Evolutionary conservation across 2,888 invertebrate genomes (phyloP).

Genomic region (Epicampocera succincta): DNA sequence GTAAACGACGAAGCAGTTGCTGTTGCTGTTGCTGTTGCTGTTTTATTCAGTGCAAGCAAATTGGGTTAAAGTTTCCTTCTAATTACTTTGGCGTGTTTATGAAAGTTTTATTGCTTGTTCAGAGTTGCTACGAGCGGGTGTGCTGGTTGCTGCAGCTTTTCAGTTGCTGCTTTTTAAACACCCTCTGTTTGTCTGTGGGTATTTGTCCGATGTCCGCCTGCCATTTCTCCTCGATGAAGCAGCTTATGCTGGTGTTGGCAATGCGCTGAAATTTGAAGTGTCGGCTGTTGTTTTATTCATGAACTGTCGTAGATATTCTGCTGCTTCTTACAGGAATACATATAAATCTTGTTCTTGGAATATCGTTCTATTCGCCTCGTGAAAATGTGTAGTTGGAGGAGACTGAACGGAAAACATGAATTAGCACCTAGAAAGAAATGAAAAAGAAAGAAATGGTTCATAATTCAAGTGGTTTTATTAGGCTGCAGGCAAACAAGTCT

Average conservation of each 20-base stretch:
- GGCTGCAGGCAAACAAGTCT: conserved; percentile 33
- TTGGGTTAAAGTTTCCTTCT: conserved; percentile 65
- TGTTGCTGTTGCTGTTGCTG: conserved; percentile 16
- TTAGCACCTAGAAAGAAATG: conserved; percentile 60
- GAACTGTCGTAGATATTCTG: conserved; percentile 37
- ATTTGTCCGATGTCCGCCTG: not conserved
- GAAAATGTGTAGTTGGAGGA: conserved; percentile 37
- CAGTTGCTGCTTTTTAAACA: conserved; percentile 20
- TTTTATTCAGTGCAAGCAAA: conserved; percentile 55
- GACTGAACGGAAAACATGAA: conserved; percentile 60
- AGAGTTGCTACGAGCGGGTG: conserved; percentile 18
- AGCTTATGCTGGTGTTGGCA: conserved; percentile 6
- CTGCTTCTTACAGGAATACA: conserved; percentile 29
- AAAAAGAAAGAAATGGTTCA: conserved; percentile 28
- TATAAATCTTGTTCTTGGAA: conserved; percentile 20
- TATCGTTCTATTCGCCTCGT: conserved; percentile 5
- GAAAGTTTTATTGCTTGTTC: conserved; percentile 63
- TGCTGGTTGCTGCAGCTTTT: conserved; percentile 1
- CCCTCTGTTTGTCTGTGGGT: conserved; percentile 1
- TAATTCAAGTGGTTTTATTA: conserved; percentile 39
- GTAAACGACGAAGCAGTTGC: conserved; percentile 4
- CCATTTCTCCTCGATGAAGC: conserved; percentile 20
- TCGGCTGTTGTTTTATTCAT: conserved; percentile 47
- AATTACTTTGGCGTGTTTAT: conserved; percentile 66
- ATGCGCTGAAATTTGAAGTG: conserved; percentile 32